These are phyloP conservation scores for Hoplostethus mediterraneus DNA, from an alignment of 2,797 vertebrate species.

Conservation along the genomic window DNA sequence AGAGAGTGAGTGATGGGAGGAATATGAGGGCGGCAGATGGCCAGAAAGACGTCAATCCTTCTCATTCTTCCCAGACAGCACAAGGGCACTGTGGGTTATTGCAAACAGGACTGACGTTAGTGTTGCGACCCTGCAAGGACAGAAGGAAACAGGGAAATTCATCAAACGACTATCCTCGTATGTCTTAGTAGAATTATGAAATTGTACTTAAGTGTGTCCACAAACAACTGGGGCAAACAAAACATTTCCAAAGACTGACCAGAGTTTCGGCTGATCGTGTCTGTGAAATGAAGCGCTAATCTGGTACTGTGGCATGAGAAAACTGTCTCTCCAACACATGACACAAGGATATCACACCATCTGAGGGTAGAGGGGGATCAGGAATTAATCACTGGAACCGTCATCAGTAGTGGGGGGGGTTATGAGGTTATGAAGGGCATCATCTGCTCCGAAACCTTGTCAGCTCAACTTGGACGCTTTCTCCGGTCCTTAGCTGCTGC, in stretches of 20 bases:
- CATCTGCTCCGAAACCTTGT: slow-evolving; percentile 42
- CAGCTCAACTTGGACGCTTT: background rate
- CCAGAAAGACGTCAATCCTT: slow-evolving; percentile 82
- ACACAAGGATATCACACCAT: slow-evolving; percentile 59
- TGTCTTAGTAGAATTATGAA: background rate
- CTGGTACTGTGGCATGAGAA: slow-evolving; percentile 52
- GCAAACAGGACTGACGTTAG: slow-evolving; percentile 65
- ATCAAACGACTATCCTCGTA: background rate
- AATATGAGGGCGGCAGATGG: slow-evolving; percentile 80
- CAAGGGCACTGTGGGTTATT: slow-evolving; percentile 72
- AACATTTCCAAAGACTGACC: background rate
- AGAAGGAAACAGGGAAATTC: slow-evolving; percentile 14
- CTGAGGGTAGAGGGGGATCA: slow-evolving; percentile 48
- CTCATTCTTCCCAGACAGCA: slow-evolving; percentile 81
- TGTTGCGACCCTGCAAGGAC: slow-evolving; percentile 29
- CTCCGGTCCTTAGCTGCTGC: background rate
- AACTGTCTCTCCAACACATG: slow-evolving; percentile 34
- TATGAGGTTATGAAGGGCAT: slow-evolving; percentile 2
- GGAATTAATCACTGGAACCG: slow-evolving; percentile 64
- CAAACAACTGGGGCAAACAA: background rate
- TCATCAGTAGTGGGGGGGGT: slow-evolving; percentile 21
- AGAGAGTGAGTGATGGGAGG: slow-evolving; percentile 50
- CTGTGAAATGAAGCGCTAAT: slow-evolving; percentile 43
- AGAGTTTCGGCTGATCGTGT: background rate
- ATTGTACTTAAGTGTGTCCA: background rate